Base-by-base conservation (phyloP, 1,140 invertebrate species). In the Hyposmocoma kahamanoa region DNA sequence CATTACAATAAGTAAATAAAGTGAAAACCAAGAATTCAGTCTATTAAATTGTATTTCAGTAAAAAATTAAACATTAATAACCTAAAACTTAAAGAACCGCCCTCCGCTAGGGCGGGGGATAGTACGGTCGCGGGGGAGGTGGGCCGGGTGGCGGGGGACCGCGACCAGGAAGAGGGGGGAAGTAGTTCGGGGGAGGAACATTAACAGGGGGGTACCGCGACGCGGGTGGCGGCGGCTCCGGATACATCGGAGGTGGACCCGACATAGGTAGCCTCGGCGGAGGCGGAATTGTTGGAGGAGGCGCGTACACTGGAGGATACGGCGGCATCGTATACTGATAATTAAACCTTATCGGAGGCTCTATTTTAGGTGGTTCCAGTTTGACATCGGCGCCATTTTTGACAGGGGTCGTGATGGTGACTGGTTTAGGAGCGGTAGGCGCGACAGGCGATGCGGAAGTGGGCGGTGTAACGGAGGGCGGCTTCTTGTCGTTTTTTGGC, bases 401-500 rank as follows among this genome's bases (percentile, higher is more conserved):
- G 22, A 86, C 47, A 0, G 83, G 77, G 3, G 78, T 76, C 30
- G 54, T 58, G 4, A 63, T 50, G 3, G 17, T 19, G 3, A 19
- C 9, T 79, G 70, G 52, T 83, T 84, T 66, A 34, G 53, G 53
- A 15, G 56, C 22, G 46, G 46, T 41, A 46, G 54, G 67, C 69
- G 67, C 75, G 64, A 64, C 74, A 74, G 72, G 87, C 49, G 79
- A 88, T 75, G 42, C 78, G 65, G 77, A 87, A 82, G 74, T 82
- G 54, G 85, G 83, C 67, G 83, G 83, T 62, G 87, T 86, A 72
- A 79, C 62, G 64, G 84, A 83, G 54, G 65, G 59, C 28, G 70
- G 74, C 57, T 86, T 87, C 63, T 87, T 88, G 47, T 87, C 83
- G 68, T 79, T 78, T 72, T 87, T 86, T 73, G 75, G 71, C 45